Percentiles rank a stretch among this genome's conserved stretches.
These are phyloP conservation scores for Meliscaeva auricollis DNA, from an alignment of 2,888 invertebrate genomes.

Conservation along the genomic window DNA sequence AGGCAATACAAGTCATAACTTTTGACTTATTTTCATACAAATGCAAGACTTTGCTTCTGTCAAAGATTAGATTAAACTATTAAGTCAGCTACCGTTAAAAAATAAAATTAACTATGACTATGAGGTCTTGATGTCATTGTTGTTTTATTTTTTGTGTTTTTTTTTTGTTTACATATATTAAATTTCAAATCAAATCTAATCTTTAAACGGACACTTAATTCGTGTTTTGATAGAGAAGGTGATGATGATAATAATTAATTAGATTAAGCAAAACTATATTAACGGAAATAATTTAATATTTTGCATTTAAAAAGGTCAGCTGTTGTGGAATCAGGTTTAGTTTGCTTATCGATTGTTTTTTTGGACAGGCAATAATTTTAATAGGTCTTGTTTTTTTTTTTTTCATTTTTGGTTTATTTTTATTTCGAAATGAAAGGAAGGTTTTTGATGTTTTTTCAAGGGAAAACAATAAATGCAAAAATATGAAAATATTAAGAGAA, in stretches of 20 bases:
- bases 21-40: constrained; percentile 2
- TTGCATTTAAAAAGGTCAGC: constrained; percentile 18
- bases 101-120: neutral
- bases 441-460: neutral
- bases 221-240: neutral
- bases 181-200: constrained; percentile 15
- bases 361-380: neutral
- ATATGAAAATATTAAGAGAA: neutral
- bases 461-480: neutral
- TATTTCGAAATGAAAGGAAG: neutral
- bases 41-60: neutral
- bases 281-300: constrained; percentile 20
- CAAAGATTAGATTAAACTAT: neutral
- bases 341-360: neutral
- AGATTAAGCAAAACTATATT: neutral
- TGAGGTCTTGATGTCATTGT: constrained; percentile 6
- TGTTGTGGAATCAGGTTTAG: constrained; percentile 8
- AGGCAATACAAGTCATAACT: constrained; percentile 7
- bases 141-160: neutral
- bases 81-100: neutral
- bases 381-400: neutral
- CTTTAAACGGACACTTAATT: constrained; percentile 6
- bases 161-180: neutral
- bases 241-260: constrained; percentile 10
- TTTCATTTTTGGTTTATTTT: neutral